Conservation (phyloP, 2,797 vertebrate genomes). For the Ciconia nigra region DNA sequence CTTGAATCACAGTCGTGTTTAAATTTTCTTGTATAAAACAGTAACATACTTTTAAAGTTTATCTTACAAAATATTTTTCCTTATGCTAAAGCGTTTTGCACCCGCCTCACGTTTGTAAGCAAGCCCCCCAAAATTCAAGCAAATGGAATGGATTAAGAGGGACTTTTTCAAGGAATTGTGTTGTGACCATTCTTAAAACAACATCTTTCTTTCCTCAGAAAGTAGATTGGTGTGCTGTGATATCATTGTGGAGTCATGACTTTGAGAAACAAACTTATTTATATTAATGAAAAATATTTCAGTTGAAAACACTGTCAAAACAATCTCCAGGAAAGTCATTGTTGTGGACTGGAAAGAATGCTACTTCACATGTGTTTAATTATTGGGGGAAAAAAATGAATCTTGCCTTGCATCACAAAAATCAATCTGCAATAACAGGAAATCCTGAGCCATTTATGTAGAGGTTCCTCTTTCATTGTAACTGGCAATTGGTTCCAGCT, state of each 20-base stretch:
- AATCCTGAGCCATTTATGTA: conserved; percentile 69
- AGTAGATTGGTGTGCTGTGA: conserved; percentile 2
- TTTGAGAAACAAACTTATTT: conserved; percentile 24
- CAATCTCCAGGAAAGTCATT: conserved; percentile 45
- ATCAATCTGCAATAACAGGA: conserved; percentile 73
- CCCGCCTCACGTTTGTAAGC: not conserved
- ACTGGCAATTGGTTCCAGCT: conserved; percentile 71
- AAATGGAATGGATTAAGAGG: not conserved
- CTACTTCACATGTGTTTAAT: conserved; percentile 73
- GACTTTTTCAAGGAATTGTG: not conserved
- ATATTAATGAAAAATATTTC: conserved; percentile 58
- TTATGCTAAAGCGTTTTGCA: not conserved
- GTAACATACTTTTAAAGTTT: not conserved
- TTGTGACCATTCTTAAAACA: conserved; percentile 47
- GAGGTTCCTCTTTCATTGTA: conserved; percentile 59
- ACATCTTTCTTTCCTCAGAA: conserved; percentile 20
- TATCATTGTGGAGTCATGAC: conserved; percentile 23
- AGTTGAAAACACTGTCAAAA: conserved; percentile 68
- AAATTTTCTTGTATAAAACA: not conserved
- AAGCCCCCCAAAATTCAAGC: not conserved
- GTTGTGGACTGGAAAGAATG: conserved; percentile 63
- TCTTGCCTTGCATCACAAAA: conserved; percentile 64
- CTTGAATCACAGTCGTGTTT: not conserved
- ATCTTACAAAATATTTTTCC: not conserved
- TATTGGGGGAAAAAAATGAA: conserved; percentile 32